Evolutionary conservation across 2,797 vertebrate genomes (phyloP), one percentile per base, ranked within the genome.

Genomic region (Phoebastria nigripes): DNA sequence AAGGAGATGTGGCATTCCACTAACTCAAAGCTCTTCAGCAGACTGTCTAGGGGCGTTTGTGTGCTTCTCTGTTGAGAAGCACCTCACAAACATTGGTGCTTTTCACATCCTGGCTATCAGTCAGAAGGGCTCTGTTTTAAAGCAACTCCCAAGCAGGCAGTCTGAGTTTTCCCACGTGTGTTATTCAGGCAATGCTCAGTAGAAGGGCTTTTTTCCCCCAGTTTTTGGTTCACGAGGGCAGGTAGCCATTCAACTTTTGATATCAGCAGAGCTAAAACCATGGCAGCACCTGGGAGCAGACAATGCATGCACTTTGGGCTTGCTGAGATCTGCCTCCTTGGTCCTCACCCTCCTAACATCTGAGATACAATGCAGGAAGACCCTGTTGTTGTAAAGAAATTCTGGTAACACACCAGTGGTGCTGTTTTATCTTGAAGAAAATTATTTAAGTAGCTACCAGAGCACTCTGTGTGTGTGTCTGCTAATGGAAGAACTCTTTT

Each of bases 201-300:
- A 10, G 9, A 69, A 26, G 9, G 13, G 4, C 7, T 35, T 69
- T 74, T 6, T 2, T 0, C 3, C 20, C 3, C 8, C 5, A 21
- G 1, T 6, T 65, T 87, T 58, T 73, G 3, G 29, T 77, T 81
- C 26, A 74, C 22, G 33, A 86, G 20, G 35, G 24, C 9, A 39
- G 35, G 52, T 8, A 66, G 26, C 8, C 77, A 49, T 62, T 66
- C 20, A 42, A 4, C 31, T 85, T 59, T 24, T 54, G 29, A 46
- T 2, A 65, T 24, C 12, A 61, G n/a, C 33, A 65, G 41, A 81
- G 9, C 13, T 25, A 55, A 55, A 87, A 24, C 9, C 1, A 1
- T 11, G 51, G 54, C 19, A 93, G 17, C 31, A 55, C 0, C 0
- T 15, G 16, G 41, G 58, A 73, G 25, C 11, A 69, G 54, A 62